phyloP scores from a whole-genome alignment of 1,140 invertebrate species.

The Bombus superbus region DNA sequence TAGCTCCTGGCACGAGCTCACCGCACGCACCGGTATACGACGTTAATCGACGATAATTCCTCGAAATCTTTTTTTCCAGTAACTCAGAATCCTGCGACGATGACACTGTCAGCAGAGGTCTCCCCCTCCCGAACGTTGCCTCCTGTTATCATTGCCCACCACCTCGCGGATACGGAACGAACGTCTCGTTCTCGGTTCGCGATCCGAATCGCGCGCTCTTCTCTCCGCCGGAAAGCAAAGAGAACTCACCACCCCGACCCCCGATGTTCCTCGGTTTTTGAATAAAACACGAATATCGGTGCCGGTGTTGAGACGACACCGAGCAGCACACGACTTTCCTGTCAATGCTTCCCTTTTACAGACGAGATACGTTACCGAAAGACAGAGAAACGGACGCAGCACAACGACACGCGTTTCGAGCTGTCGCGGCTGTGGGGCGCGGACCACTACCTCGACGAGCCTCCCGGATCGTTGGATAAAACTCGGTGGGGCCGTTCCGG shows the following conservation, averaged over 20 bases:
- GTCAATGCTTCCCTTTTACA: background rate
- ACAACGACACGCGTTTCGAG: slow-evolving; percentile 59
- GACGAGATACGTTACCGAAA: background rate
- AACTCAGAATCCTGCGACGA: slow-evolving; percentile 44
- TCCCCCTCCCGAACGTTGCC: slow-evolving; percentile 15
- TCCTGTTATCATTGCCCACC: slow-evolving; percentile 32
- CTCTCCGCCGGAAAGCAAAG: slow-evolving; percentile 34
- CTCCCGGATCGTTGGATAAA: slow-evolving; percentile 82
- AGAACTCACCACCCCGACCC: slow-evolving; percentile 25
- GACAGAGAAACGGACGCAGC: slow-evolving; percentile 41
- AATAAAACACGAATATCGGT: background rate
- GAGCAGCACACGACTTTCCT: background rate
- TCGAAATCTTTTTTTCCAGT: background rate
- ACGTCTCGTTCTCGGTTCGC: background rate
- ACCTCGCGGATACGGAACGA: slow-evolving; percentile 35
- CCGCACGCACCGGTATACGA: slow-evolving; percentile 32
- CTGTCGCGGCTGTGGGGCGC: slow-evolving; percentile 78
- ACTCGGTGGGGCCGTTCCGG: slow-evolving; percentile 79
- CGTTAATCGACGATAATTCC: background rate
- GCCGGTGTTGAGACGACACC: background rate
- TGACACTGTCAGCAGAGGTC: slow-evolving; percentile 29
- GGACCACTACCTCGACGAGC: slow-evolving; percentile 80
- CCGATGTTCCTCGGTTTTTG: too few species aligned
- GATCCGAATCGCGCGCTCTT: slow-evolving; percentile 49
- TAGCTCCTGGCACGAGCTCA: slow-evolving; percentile 33